Conservation (phyloP, 2,888 invertebrate species). For the Rhimphoctona megacephalus region DNA sequence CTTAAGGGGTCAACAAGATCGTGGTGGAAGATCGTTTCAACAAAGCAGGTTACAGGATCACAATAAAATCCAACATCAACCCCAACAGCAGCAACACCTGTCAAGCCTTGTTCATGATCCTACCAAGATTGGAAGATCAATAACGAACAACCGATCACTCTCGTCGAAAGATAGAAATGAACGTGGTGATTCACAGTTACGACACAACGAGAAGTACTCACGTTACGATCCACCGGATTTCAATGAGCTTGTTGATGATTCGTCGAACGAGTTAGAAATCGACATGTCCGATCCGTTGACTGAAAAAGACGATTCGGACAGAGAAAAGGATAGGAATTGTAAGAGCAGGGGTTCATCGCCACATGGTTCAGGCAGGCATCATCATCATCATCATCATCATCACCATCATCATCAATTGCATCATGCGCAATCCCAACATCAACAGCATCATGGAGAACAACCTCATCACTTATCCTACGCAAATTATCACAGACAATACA, state of each 20-base stretch:
- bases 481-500: constrained; percentile 85
- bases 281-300: constrained; percentile 91
- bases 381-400: constrained; percentile 71
- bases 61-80: constrained; percentile 76
- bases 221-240: constrained; percentile 91
- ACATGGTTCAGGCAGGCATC: constrained; percentile 75
- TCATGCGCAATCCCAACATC: constrained; percentile 72
- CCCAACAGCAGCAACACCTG: constrained; percentile 81
- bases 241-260: constrained; percentile 91
- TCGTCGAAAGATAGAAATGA: constrained; percentile 77
- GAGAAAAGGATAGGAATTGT: constrained; percentile 85
- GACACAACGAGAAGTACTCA: constrained; percentile 85
- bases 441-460: constrained; percentile 78
- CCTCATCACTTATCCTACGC: constrained; percentile 82
- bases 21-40: constrained; percentile 75
- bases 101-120: constrained; percentile 80
- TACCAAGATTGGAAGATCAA: constrained; percentile 72
- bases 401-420: constrained; percentile 70
- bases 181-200: constrained; percentile 69
- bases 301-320: constrained; percentile 88
- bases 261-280: constrained; percentile 92
- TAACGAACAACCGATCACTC: constrained; percentile 71
- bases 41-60: constrained; percentile 73
- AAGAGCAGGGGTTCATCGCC: constrained; percentile 76
- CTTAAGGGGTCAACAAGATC: constrained; percentile 84